These are phyloP conservation scores for Corythornis madagascariensis DNA, from an alignment of 2,113 vertebrate species.

Conservation along the genomic window DNA sequence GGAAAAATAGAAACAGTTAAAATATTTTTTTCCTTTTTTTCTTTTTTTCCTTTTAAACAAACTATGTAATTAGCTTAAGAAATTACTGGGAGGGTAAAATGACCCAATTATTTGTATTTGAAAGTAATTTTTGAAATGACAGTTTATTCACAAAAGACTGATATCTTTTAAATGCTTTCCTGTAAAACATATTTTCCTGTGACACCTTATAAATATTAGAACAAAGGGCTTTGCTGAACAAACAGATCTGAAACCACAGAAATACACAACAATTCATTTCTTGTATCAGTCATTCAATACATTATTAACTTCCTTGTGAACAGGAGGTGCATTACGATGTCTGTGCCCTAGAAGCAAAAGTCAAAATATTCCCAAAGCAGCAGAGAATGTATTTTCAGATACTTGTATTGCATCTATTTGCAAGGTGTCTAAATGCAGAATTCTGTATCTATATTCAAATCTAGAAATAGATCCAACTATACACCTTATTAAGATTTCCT, in stretches of 20 bases:
- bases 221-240: slow-evolving; percentile 42
- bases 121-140: not conserved
- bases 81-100: not conserved
- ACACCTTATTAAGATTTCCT: not conserved
- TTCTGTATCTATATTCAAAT: not conserved
- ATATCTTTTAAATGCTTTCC: not conserved
- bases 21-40: not conserved
- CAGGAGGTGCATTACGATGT: not conserved
- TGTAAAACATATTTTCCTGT: slow-evolving; percentile 35
- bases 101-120: not conserved
- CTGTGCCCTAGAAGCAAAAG: not conserved
- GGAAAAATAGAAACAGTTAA: not conserved
- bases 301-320: slow-evolving; percentile 28
- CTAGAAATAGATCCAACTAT: not conserved
- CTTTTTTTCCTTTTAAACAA: not conserved
- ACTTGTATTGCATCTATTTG: not conserved
- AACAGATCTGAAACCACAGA: slow-evolving; percentile 37
- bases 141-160: not conserved
- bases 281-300: not conserved
- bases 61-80: not conserved
- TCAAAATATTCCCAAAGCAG: not conserved
- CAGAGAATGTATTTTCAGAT: not conserved
- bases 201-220: slow-evolving; percentile 51
- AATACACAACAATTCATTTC: slow-evolving; percentile 25
- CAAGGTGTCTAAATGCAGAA: not conserved